Base-by-base conservation (phyloP, 2,113 vertebrate genomes). In the Corydoras sp. region DNA sequence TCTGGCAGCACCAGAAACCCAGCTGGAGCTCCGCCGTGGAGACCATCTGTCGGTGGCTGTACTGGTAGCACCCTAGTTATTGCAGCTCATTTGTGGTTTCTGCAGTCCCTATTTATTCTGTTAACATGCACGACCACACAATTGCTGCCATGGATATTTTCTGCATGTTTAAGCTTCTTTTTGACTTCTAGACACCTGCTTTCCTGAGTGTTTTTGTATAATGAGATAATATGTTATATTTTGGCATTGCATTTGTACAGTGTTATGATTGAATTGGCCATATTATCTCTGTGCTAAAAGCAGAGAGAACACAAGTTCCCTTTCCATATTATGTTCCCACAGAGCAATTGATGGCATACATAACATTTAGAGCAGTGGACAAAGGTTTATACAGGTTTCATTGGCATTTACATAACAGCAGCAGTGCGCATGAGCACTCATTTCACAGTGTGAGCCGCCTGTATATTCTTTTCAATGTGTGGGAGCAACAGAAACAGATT, bases 81-180 rank as follows among this genome's bases (percentile, higher is more conserved):
- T 63, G 73, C 68, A 75, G 76, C 73, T 77, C 65, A 72, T 83
- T 83, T 78, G 71, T 71, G 60, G 79, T 77, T 75, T 83, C 72
- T 68, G 69, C 54, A 64, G 48, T 49, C 61, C 53, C 18, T 54
- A 29, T 14, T 77, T 71, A 60, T 73, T 72, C 49, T 58, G 29
- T 48, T 80, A 35, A 65, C 70, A 24, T 24, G 18, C 18, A 24
- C 18, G 18, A 67, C 4, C 71, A 74, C 32, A 62, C 29, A 5
- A 43, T 70, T 70, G 48, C 35, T 62, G 30, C 66, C 31, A 53
- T 58, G 6, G 62, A 58, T 51, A 75, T 15, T 73, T 54, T 76
- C 77, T 73, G 56, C 14, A 24, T 24, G 18, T 24, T 60, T 32
- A 10, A 43, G 56, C 48, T 60, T 14, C 35, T 8, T 9, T 72